Conservation (phyloP, 2,888 invertebrate species). For the Sarcophaga caerulescens region DNA sequence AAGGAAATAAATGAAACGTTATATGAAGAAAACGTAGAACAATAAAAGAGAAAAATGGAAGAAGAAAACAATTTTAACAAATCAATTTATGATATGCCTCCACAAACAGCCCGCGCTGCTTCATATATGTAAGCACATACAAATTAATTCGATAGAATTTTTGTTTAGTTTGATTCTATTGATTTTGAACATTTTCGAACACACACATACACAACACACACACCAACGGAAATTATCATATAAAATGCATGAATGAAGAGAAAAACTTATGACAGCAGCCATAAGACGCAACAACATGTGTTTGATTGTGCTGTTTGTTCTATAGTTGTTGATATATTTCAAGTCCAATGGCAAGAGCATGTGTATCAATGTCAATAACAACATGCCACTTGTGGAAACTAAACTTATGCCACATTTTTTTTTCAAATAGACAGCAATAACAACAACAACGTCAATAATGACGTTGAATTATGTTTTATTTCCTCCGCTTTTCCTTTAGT, state of each 20-base stretch:
- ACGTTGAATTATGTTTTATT: background rate
- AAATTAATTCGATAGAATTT: background rate
- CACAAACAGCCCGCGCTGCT: background rate
- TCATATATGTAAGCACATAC: background rate
- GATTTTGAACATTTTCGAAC: slow-evolving; percentile 17
- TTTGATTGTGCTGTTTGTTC: slow-evolving; percentile 16
- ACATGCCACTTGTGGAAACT: slow-evolving; percentile 47
- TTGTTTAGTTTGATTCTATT: slow-evolving; percentile 26
- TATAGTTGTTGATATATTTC: background rate
- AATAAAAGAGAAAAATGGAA: background rate
- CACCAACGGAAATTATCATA: background rate
- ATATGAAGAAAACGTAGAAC: background rate
- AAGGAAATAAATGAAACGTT: background rate
- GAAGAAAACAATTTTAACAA: slow-evolving; percentile 27
- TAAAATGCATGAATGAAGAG: background rate
- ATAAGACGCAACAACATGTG: slow-evolving; percentile 28
- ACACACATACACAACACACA: background rate
- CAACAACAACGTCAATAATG: background rate
- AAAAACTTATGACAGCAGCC: background rate
- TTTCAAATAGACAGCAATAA: too few relatives aligned
- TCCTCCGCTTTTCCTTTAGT: background rate
- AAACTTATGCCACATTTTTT: slow-evolving; percentile 33
- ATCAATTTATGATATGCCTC: slow-evolving; percentile 37
- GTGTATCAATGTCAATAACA: slow-evolving; percentile 61
- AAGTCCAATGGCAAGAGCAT: slow-evolving; percentile 52